A percentile compares a stretch with the other conserved stretches of the same genome.
phyloP scores from a whole-genome alignment of 2,113 vertebrate genomes.

The Leucopsar rothschildi region DNA sequence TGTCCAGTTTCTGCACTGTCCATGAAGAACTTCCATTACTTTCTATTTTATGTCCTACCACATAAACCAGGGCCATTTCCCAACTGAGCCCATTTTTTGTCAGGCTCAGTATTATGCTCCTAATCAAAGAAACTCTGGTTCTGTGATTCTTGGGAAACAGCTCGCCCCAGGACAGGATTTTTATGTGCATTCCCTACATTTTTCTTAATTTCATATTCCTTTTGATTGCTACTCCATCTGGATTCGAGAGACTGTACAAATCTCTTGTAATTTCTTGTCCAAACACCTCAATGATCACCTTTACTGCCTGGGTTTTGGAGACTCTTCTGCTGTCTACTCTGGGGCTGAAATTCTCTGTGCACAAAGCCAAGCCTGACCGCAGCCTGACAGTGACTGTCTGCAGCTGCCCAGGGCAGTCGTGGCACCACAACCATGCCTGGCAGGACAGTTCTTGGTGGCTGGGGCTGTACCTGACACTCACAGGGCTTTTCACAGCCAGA shows the following conservation, averaged over 20 bases:
- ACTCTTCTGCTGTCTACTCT: neutral
- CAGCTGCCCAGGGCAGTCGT: neutral
- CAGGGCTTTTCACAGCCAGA: neutral
- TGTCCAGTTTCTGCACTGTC: neutral
- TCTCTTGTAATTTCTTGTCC: constrained; percentile 41
- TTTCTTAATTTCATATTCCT: constrained; percentile 40
- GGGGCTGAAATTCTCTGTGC: fast-evolving
- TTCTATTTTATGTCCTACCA: neutral
- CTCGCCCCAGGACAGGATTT: neutral
- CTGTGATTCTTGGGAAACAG: neutral
- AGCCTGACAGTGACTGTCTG: neutral
- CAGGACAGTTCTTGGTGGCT: fast-evolving
- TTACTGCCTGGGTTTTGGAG: neutral
- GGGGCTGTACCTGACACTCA: neutral
- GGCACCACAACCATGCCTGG: fast-evolving
- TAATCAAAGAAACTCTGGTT: neutral
- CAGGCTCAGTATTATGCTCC: neutral
- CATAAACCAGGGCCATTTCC: neutral
- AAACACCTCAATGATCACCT: neutral
- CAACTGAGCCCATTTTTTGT: neutral
- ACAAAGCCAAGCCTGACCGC: neutral
- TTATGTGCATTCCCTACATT: constrained; percentile 40
- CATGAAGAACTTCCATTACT: neutral
- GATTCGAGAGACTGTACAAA: neutral
- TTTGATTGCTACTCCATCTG: constrained; percentile 19